Conservation (phyloP, 2,888 invertebrate genomes). For the Pristionchus exspectatus region DNA sequence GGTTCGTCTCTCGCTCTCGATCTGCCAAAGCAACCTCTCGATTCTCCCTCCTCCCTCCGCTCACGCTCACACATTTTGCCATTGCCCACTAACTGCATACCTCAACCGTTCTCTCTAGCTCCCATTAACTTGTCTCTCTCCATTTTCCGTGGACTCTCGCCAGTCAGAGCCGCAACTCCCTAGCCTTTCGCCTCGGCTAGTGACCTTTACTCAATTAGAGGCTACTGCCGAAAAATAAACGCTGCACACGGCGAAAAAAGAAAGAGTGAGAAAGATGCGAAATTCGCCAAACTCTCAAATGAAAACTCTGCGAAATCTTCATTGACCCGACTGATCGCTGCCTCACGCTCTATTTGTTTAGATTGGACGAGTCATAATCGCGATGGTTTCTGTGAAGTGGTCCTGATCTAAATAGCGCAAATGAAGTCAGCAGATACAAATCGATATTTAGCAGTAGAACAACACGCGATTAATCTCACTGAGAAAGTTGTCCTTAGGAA, state of each 20-base stretch:
- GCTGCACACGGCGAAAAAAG: background rate
- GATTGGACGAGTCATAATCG: background rate
- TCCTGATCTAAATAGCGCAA: background rate
- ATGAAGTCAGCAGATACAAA: background rate
- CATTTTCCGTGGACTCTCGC: background rate
- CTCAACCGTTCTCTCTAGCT: background rate
- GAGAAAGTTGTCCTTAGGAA: background rate
- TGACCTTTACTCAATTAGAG: constrained; percentile 11
- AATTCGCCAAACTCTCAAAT: background rate
- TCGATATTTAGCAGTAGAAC: too few relatives aligned
- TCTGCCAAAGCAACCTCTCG: constrained; percentile 2
- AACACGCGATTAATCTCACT: too few relatives aligned
- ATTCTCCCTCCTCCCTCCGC: background rate
- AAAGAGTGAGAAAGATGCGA: background rate
- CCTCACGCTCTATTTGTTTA: background rate
- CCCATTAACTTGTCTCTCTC: background rate
- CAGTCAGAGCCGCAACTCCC: background rate
- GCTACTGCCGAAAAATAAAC: background rate
- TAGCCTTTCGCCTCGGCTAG: background rate
- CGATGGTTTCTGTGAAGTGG: background rate
- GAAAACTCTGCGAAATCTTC: background rate
- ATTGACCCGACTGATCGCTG: background rate
- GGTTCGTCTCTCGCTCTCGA: background rate
- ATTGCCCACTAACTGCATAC: background rate
- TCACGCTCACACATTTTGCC: background rate